Evolutionary conservation across 2,113 vertebrate genomes (phyloP).

Genomic region (Megalops atlanticus): DNA sequence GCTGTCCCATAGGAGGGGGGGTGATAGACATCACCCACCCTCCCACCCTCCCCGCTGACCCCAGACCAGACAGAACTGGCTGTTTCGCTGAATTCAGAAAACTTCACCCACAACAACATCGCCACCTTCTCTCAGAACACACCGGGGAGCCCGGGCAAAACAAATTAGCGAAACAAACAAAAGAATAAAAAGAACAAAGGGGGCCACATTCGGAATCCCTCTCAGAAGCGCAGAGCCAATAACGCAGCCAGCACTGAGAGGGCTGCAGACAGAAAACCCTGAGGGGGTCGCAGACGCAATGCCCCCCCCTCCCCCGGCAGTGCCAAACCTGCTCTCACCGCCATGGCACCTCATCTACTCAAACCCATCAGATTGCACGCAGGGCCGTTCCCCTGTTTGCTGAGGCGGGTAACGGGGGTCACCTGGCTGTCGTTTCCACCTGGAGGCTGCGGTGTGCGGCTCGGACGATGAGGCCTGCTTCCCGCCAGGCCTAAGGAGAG

Average conservation of each 20-base stretch:
- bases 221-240: neutral
- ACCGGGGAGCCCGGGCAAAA: neutral
- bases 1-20: neutral
- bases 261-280: no score
- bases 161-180: neutral
- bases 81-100: neutral
- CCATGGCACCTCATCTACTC: no score
- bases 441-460: no score
- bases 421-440: no score
- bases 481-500: no score
- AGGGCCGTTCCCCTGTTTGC: no score
- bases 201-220: neutral
- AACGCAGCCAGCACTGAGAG: neutral
- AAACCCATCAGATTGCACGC: no score
- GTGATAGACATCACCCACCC: neutral
- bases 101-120: neutral
- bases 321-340: no score
- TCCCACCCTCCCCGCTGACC: neutral
- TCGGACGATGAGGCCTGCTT: no score
- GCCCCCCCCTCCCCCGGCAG: no score
- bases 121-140: neutral
- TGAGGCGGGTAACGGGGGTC: no score
- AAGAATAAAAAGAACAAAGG: neutral
- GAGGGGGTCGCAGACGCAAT: no score
- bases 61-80: constrained; percentile 14